Conservation (phyloP, 2,888 invertebrate genomes). For the Terebella lapidaria region DNA sequence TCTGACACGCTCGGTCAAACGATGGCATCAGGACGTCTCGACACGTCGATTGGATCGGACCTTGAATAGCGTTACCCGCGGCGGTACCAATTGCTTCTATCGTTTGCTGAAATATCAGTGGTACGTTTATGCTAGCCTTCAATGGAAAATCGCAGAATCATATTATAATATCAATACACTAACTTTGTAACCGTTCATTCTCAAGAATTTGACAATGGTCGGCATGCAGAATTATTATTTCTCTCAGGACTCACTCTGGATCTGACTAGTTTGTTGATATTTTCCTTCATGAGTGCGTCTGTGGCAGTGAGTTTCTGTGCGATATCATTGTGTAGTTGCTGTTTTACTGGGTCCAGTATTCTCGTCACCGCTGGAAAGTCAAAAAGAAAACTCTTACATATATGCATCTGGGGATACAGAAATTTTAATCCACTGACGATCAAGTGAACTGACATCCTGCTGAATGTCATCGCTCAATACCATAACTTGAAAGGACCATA, state of each 20-base stretch:
- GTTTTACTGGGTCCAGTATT: conserved; percentile 69
- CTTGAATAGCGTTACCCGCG: conserved; percentile 66
- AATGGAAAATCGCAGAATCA: conserved; percentile 29
- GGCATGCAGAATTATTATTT: too few species aligned
- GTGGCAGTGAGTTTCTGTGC: conserved; percentile 68
- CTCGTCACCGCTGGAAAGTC: conserved; percentile 60
- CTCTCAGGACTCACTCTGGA: conserved; percentile 72
- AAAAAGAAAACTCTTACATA: not conserved
- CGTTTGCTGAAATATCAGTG: conserved; percentile 63
- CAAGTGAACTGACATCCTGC: too few species aligned
- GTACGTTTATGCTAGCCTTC: too few species aligned
- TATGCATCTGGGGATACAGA: too few species aligned
- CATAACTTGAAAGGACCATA: too few species aligned
- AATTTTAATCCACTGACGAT: too few species aligned
- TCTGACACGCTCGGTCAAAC: conserved; percentile 79
- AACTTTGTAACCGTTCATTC: not conserved
- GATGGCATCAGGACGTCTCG: conserved; percentile 69
- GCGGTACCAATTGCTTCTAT: conserved; percentile 64
- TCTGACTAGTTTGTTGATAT: conserved; percentile 72
- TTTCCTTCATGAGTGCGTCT: conserved; percentile 72
- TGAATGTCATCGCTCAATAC: too few species aligned
- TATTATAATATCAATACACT: not conserved
- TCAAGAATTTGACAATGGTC: too few species aligned
- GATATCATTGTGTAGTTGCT: conserved; percentile 70
- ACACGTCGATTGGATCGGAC: conserved; percentile 74